These are phyloP conservation scores for Martes martes DNA, from an alignment of 2,113 vertebrate species.

Conservation along the genomic window DNA sequence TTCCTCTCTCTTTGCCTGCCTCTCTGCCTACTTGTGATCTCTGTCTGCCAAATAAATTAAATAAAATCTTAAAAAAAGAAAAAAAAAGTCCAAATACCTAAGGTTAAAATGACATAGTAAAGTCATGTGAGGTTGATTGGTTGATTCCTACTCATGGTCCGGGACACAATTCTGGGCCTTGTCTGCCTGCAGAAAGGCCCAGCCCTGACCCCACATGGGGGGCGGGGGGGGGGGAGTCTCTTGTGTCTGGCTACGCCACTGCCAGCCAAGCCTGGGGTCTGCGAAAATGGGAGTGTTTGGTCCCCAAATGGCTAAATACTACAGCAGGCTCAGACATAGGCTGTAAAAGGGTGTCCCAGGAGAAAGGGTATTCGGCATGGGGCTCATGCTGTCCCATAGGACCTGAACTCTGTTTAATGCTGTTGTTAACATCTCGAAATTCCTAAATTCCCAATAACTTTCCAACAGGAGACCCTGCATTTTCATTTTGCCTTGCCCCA, in stretches of 20 bases:
- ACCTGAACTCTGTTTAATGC: background rate
- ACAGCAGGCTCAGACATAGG: background rate
- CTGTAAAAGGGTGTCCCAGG: background rate
- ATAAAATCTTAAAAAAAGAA: too few species aligned
- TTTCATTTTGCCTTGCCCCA: background rate
- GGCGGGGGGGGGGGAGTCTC: background rate
- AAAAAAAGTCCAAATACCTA: background rate
- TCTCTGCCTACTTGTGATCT: too few species aligned
- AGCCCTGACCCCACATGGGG: too few species aligned
- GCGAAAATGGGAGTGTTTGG: background rate
- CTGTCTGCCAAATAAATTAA: too few species aligned
- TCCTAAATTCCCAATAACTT: background rate
- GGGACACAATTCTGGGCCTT: background rate
- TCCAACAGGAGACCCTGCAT: background rate
- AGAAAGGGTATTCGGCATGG: background rate
- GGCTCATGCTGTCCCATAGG: background rate
- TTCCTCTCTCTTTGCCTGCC: too few species aligned
- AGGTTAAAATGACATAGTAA: background rate
- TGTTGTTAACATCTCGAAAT: background rate
- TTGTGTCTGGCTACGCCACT: background rate
- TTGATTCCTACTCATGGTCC: background rate
- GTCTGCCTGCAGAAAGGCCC: background rate
- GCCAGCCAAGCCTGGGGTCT: background rate
- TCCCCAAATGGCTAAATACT: accelerated
- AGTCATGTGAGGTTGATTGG: too few species aligned